Conservation (phyloP, 1,140 invertebrate genomes). For the Euwallacea similis region DNA sequence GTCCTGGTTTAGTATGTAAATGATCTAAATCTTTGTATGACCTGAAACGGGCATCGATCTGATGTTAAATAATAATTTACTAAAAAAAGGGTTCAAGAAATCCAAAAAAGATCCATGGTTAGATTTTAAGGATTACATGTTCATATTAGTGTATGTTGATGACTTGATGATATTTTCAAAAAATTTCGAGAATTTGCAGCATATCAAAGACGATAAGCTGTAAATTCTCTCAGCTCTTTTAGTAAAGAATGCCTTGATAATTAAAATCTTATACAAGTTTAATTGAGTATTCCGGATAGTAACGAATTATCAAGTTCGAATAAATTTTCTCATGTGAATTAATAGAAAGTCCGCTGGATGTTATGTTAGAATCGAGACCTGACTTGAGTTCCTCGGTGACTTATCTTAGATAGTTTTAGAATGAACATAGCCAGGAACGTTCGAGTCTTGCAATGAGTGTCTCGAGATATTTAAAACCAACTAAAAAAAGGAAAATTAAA, state of each 20-base stretch:
- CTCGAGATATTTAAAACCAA: constrained; percentile 52
- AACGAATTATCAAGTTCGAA: neutral
- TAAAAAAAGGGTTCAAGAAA: neutral
- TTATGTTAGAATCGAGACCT: constrained; percentile 50
- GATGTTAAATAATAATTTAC: neutral
- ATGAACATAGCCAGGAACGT: constrained; percentile 45
- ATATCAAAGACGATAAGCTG: neutral
- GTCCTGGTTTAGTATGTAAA: constrained; percentile 20
- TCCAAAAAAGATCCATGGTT: neutral
- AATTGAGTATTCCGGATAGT: neutral
- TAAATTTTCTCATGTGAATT: constrained; percentile 47
- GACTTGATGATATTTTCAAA: neutral
- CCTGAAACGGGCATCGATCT: constrained; percentile 43
- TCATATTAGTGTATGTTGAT: neutral
- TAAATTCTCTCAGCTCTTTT: neutral
- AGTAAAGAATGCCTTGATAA: neutral
- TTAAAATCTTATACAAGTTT: neutral
- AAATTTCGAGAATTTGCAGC: neutral
- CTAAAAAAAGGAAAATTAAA: constrained; percentile 32
- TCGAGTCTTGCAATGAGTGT: constrained; percentile 50
- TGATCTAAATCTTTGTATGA: constrained; percentile 40
- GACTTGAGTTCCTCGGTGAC: constrained; percentile 53
- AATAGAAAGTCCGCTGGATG: constrained; percentile 52
- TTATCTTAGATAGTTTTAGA: constrained; percentile 50
- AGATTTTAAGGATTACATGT: neutral